Evolutionary conservation across 2,888 invertebrate species (phyloP).

Genomic region (Dicyrtomina minuta): DNA sequence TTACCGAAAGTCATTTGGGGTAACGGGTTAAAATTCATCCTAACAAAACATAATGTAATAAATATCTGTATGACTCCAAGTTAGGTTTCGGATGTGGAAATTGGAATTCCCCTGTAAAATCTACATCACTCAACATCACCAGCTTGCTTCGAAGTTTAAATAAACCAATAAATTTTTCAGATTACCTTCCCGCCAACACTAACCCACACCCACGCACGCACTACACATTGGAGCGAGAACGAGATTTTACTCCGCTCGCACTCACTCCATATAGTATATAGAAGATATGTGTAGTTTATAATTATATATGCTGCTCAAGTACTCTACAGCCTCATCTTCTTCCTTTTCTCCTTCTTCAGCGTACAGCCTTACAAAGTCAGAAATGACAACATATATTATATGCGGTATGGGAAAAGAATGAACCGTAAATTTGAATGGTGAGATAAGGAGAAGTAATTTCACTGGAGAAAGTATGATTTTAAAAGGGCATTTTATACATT

Average conservation of each 20-base stretch:
- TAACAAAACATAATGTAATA: conserved; percentile 29
- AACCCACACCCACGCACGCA: too few species aligned
- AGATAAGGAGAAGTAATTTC: not conserved
- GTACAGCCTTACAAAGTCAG: too few species aligned
- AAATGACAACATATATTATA: too few species aligned
- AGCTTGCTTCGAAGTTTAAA: conserved; percentile 30
- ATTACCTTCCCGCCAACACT: conserved; percentile 11
- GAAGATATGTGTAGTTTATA: too few species aligned
- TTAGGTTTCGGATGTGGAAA: conserved; percentile 17
- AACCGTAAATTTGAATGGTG: not conserved
- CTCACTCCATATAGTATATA: too few species aligned
- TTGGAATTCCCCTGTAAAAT: conserved; percentile 25
- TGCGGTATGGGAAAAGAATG: too few species aligned
- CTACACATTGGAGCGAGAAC: not conserved
- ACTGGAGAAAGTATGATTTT: conserved; percentile 17
- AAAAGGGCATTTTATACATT: conserved; percentile 19
- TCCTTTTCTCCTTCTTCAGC: too few species aligned
- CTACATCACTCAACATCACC: conserved; percentile 28
- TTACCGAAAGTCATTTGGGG: conserved; percentile 13
- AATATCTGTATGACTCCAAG: conserved; percentile 22
- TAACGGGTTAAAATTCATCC: conserved; percentile 9
- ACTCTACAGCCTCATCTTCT: too few species aligned
- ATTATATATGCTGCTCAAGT: too few species aligned
- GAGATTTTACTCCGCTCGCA: too few species aligned
- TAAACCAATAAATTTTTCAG: conserved; percentile 28